These are phyloP conservation scores for Cotesia chilonis DNA, from an alignment of 1,140 invertebrate genomes.

Conservation along the genomic window DNA sequence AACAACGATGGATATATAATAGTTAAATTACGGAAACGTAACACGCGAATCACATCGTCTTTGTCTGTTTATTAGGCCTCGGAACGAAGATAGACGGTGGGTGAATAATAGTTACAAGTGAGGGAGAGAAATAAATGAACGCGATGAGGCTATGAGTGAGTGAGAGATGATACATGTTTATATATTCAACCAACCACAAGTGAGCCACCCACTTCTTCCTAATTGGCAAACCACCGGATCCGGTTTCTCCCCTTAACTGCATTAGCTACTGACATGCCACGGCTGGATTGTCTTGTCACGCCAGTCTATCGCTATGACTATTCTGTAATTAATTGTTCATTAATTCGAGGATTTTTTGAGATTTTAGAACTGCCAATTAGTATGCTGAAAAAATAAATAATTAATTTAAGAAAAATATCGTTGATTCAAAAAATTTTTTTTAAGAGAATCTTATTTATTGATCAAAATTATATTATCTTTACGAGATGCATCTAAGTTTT, in stretches of 20 bases:
- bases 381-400: too few species aligned
- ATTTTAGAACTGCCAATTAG: too few species aligned
- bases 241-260: slow-evolving; percentile 43
- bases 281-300: slow-evolving; percentile 32
- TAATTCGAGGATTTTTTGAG: too few species aligned
- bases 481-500: too few species aligned
- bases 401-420: too few species aligned
- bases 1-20: slow-evolving; percentile 20
- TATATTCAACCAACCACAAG: slow-evolving; percentile 25
- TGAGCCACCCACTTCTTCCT: slow-evolving; percentile 44
- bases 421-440: too few species aligned
- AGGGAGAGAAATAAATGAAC: background rate
- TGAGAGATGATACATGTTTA: slow-evolving; percentile 19
- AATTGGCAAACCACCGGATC: slow-evolving; percentile 44
- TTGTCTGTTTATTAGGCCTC: slow-evolving; percentile 9
- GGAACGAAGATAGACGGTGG: background rate
- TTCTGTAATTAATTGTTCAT: too few species aligned
- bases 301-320: slow-evolving; percentile 4
- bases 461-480: too few species aligned
- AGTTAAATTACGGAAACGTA: slow-evolving; percentile 19
- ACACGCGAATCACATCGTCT: slow-evolving; percentile 30
- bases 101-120: background rate
- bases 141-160: background rate
- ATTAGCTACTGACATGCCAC: slow-evolving; percentile 41
- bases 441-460: too few species aligned